These are phyloP conservation scores for Pterophyllum scalare DNA, from an alignment of 2,113 vertebrate genomes.

Conservation along the genomic window DNA sequence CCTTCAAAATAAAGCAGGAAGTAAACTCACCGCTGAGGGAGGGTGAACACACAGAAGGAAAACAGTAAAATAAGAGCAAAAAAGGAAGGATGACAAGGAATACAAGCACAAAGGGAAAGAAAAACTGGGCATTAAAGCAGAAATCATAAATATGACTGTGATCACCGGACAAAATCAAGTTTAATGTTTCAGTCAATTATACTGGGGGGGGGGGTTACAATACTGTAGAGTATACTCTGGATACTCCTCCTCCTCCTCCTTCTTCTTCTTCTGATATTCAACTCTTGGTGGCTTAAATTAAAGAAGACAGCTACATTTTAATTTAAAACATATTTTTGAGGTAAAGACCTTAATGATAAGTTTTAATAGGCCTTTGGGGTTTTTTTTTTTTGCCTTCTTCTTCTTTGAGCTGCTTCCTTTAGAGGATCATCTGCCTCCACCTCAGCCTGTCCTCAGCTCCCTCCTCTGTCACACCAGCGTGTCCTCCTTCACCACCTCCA, in stretches of 20 bases:
- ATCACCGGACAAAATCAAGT: background rate
- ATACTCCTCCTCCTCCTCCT: too few relatives aligned
- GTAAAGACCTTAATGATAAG: background rate
- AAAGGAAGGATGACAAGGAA: background rate
- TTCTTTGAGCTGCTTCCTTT: background rate
- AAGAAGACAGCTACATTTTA: background rate
- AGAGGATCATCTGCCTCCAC: background rate
- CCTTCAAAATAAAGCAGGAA: background rate
- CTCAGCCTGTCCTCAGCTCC: too few relatives aligned
- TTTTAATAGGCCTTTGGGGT: background rate
- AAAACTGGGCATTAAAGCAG: background rate
- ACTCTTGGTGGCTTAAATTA: background rate
- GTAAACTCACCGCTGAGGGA: background rate
- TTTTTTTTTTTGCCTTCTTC: background rate
- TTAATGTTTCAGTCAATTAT: accelerated
- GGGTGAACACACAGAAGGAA: accelerated
- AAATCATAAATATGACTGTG: background rate
- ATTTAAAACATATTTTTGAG: background rate
- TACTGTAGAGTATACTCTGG: too few relatives aligned
- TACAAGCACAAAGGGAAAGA: background rate
- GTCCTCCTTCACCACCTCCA: too few relatives aligned
- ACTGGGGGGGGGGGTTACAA: too few relatives aligned
- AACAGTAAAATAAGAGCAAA: background rate
- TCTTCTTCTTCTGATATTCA: background rate
- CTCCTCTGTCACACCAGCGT: too few relatives aligned